Evolutionary conservation across 2,888 invertebrate species (phyloP).

Genomic region (Ennomos erosarius): DNA sequence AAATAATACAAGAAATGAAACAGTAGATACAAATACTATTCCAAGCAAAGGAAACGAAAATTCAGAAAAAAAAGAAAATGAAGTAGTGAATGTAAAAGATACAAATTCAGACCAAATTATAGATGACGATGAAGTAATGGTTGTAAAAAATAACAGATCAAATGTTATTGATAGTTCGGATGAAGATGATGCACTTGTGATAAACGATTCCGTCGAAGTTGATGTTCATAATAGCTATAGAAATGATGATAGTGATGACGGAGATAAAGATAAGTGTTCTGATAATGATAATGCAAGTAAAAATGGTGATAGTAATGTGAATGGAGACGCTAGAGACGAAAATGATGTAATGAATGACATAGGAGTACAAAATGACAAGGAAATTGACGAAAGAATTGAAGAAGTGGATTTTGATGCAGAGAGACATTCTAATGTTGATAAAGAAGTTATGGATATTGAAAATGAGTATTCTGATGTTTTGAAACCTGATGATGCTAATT

Average conservation of each 20-base stretch:
- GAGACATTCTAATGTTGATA: too few species aligned
- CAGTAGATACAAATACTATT: not conserved
- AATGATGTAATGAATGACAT: slow-evolving; percentile 14
- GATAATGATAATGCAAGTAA: too few species aligned
- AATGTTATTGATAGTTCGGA: slow-evolving; percentile 43
- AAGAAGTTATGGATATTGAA: too few species aligned
- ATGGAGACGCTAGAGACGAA: too few species aligned
- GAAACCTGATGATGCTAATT: not conserved
- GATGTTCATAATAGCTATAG: slow-evolving; percentile 43
- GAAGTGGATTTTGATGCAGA: not conserved
- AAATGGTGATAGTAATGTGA: too few species aligned
- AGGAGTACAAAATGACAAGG: slow-evolving; percentile 2
- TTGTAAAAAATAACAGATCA: slow-evolving; percentile 17
- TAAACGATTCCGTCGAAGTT: slow-evolving; percentile 47
- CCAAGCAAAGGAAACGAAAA: too few species aligned
- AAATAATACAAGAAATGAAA: not conserved
- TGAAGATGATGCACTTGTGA: slow-evolving; percentile 47
- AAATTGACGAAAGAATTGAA: slow-evolving; percentile 4
- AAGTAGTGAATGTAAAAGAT: not conserved
- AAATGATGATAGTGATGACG: slow-evolving; percentile 22
- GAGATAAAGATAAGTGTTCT: too few species aligned
- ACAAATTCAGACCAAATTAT: not conserved
- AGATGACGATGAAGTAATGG: slow-evolving; percentile 9
- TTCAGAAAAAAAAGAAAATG: not conserved
- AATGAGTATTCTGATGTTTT: too few species aligned